These are phyloP conservation scores for Axea sp. DNA, from an alignment of 2,888 invertebrate species.

Conservation along the genomic window DNA sequence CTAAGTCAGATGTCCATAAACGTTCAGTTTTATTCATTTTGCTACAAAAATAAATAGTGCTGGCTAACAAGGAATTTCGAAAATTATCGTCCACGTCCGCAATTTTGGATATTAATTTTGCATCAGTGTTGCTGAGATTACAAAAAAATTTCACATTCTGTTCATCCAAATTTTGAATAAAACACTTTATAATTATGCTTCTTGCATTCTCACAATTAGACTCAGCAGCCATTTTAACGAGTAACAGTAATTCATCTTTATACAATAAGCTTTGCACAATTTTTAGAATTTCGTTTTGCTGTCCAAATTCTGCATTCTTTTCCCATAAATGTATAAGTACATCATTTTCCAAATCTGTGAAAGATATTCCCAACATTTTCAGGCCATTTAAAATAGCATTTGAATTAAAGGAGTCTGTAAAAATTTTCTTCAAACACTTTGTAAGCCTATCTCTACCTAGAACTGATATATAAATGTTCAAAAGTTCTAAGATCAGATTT, in stretches of 20 bases:
- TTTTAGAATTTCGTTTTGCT: slow-evolving; percentile 67
- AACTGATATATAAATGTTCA: slow-evolving; percentile 79
- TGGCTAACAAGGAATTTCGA: slow-evolving; percentile 77
- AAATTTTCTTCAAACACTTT: slow-evolving; percentile 69
- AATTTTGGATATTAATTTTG: slow-evolving; percentile 71
- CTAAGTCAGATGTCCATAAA: slow-evolving; percentile 77
- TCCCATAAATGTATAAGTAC: slow-evolving; percentile 72
- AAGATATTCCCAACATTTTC: slow-evolving; percentile 65
- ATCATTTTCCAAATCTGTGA: slow-evolving; percentile 68
- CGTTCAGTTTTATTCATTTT: slow-evolving; percentile 77
- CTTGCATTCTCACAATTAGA: slow-evolving; percentile 63
- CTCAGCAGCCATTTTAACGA: slow-evolving; percentile 72
- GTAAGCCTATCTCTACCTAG: slow-evolving; percentile 79
- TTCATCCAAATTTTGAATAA: slow-evolving; percentile 64
- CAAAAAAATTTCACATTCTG: slow-evolving; percentile 68
- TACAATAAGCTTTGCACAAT: slow-evolving; percentile 74
- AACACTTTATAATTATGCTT: slow-evolving; percentile 66
- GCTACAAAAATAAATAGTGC: slow-evolving; percentile 79
- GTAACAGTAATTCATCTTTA: slow-evolving; percentile 70
- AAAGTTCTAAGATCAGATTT: slow-evolving; percentile 76
- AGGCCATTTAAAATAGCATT: slow-evolving; percentile 69
- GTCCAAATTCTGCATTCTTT: slow-evolving; percentile 69
- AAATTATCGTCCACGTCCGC: slow-evolving; percentile 72
- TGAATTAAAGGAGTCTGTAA: slow-evolving; percentile 67
- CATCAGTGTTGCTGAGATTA: slow-evolving; percentile 73